phyloP scores from a whole-genome alignment of 2,888 invertebrate species.

The Lacanobia wlatinum region DNA sequence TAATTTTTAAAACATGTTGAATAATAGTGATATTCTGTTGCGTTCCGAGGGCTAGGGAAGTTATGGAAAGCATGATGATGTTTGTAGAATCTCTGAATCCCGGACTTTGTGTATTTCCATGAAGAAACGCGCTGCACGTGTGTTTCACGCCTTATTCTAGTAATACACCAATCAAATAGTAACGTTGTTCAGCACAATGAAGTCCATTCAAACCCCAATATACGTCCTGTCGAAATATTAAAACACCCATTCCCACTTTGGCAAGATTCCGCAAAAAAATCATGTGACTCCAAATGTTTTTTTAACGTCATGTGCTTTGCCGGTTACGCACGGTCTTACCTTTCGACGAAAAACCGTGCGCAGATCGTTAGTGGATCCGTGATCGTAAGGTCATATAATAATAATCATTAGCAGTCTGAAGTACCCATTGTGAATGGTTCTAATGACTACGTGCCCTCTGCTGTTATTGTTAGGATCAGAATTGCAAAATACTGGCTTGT shows the following conservation, averaged over 20 bases:
- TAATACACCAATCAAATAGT: not conserved
- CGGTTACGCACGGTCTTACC: constrained; percentile 16
- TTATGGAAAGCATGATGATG: not conserved
- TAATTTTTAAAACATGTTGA: constrained; percentile 14
- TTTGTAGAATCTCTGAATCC: not conserved
- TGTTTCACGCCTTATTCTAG: not conserved
- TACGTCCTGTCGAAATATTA: not conserved
- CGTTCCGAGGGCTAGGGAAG: not conserved
- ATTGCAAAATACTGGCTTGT: constrained; percentile 33
- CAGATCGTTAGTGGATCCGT: constrained; percentile 20
- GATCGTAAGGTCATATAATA: constrained; percentile 37
- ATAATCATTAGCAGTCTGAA: constrained; percentile 24
- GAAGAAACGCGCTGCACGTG: not conserved
- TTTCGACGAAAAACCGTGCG: constrained; percentile 18
- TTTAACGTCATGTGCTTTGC: constrained; percentile 26
- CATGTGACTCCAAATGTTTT: constrained; percentile 8
- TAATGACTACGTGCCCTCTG: constrained; percentile 35
- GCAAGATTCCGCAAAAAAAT: constrained; percentile 20
- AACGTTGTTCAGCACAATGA: not conserved
- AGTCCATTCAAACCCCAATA: not conserved
- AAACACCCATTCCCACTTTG: not conserved
- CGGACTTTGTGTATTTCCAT: not conserved
- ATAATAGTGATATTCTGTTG: not conserved
- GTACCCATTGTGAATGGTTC: constrained; percentile 21
- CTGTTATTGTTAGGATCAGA: constrained; percentile 30